Evolutionary conservation across 2,797 vertebrate genomes (phyloP).

Genomic region (Hafferia zeledoni): DNA sequence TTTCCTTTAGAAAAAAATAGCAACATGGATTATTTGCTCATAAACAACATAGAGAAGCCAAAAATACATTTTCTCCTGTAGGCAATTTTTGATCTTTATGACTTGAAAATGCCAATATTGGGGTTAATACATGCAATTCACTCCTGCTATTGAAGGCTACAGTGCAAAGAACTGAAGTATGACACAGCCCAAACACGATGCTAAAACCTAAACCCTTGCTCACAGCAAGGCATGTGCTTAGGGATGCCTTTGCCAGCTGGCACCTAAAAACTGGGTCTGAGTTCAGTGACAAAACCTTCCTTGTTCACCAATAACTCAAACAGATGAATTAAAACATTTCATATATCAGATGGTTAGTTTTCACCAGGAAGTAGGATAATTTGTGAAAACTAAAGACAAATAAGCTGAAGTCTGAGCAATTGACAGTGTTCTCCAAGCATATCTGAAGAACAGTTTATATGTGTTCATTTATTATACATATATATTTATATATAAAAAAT

Average conservation of each 20-base stretch:
- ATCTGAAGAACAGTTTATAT: background rate
- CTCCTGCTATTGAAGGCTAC: background rate
- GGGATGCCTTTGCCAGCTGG: background rate
- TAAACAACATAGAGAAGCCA: background rate
- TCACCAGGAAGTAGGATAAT: background rate
- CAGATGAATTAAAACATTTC: background rate
- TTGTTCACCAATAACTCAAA: background rate
- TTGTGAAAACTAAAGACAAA: constrained; percentile 19
- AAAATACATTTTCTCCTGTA: background rate
- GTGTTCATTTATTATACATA: background rate
- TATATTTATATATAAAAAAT: background rate
- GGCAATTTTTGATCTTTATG: background rate
- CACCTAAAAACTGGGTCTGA: background rate
- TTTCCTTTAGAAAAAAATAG: background rate
- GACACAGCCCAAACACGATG: background rate
- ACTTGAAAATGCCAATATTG: background rate
- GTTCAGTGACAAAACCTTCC: background rate
- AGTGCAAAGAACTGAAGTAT: background rate
- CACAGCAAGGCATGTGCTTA: background rate
- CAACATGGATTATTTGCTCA: background rate
- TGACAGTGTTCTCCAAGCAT: background rate
- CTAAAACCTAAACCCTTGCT: background rate
- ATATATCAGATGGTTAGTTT: background rate
- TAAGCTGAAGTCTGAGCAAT: background rate
- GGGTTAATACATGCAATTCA: background rate